phyloP scores from a whole-genome alignment of 1,140 invertebrate genomes.

The Aphaenogaster rudis region DNA sequence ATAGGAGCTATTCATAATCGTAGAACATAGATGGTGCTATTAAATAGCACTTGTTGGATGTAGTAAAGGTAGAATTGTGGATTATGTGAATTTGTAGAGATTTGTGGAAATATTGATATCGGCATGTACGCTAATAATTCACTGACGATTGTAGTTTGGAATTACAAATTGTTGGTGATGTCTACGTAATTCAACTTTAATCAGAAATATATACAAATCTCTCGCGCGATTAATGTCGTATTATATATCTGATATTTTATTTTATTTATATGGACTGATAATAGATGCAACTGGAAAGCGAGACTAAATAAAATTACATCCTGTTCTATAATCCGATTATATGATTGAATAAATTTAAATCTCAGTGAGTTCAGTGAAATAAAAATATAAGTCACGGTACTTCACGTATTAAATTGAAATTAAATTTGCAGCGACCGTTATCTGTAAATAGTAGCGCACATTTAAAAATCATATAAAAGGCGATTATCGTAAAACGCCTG shows the following conservation, averaged over 20 bases:
- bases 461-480: conserved; percentile 7
- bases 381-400: conserved; percentile 4
- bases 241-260: conserved; percentile 25
- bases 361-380: neutral
- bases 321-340: conserved; percentile 5
- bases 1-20: conserved; percentile 1
- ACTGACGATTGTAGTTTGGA: conserved; percentile 21
- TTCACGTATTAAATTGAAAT: neutral
- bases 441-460: neutral
- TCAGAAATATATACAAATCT: conserved; percentile 1
- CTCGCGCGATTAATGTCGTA: neutral
- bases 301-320: conserved; percentile 33
- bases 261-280: neutral
- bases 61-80: conserved; percentile 14
- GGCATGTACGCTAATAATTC: conserved; percentile 39
- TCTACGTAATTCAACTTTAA: neutral
- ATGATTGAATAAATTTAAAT: neutral
- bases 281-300: neutral
- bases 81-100: conserved; percentile 18
- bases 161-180: conserved; percentile 4
- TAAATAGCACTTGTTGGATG: neutral
- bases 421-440: neutral
- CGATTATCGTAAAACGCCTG: neutral
- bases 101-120: conserved; percentile 42
- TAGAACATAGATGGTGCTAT: neutral